Percentiles rank a stretch among this genome's conserved stretches.
phyloP scores from a whole-genome alignment of 2,113 vertebrate species.

The Malurus elegans region DNA sequence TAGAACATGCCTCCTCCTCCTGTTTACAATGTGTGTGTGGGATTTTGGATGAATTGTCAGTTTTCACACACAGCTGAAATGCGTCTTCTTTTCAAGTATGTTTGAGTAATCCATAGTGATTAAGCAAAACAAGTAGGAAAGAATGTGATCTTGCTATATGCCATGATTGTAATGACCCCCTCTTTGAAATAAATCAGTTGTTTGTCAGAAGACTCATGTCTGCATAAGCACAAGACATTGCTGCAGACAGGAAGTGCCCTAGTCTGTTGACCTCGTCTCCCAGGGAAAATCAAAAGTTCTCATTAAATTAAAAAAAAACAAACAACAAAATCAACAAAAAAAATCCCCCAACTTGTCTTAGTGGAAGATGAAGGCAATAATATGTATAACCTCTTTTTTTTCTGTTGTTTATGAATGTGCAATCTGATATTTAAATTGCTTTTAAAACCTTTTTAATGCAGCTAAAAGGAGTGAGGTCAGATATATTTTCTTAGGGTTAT shows the following conservation, averaged over 20 bases:
- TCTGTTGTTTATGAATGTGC: background rate
- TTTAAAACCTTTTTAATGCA: slow-evolving; percentile 5
- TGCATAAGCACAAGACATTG: slow-evolving; percentile 54
- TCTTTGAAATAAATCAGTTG: slow-evolving; percentile 65
- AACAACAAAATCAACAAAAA: background rate
- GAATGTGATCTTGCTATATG: slow-evolving; percentile 52
- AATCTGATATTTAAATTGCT: slow-evolving; percentile 46
- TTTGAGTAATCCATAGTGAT: slow-evolving; percentile 56
- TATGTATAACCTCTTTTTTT: background rate
- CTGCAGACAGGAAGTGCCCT: slow-evolving; percentile 75
- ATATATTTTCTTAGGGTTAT: slow-evolving; percentile 39
- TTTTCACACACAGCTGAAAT: slow-evolving; percentile 54
- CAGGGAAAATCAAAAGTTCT: slow-evolving; percentile 56
- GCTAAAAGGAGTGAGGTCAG: slow-evolving; percentile 47
- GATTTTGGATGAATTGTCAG: slow-evolving; percentile 30
- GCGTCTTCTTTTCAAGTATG: slow-evolving; percentile 33
- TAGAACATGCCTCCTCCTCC: background rate
- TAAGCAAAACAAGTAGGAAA: slow-evolving; percentile 54
- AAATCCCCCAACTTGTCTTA: background rate
- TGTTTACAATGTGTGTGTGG: background rate
- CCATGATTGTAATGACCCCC: slow-evolving; percentile 26
- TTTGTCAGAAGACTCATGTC: slow-evolving; percentile 65
- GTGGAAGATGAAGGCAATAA: slow-evolving; percentile 17
- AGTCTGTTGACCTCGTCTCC: slow-evolving; percentile 69
- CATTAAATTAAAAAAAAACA: slow-evolving; percentile 5